A percentile compares a stretch with the other conserved stretches of the same genome.
Evolutionary conservation across 2,797 vertebrate species (phyloP).

Genomic region (Petrocephalus sullivani): DNA sequence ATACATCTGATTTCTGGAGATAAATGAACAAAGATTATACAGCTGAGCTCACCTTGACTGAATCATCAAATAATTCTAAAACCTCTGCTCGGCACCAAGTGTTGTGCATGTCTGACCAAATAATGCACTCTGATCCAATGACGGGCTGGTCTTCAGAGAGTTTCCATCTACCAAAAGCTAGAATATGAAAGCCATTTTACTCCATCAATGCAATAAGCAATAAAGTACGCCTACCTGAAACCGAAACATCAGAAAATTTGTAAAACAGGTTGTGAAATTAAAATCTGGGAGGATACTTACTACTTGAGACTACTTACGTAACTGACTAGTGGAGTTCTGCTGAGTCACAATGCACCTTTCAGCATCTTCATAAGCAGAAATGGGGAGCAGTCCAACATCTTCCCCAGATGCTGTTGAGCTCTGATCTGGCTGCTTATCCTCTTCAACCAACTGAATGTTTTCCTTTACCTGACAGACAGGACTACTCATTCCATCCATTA

Average conservation of each 20-base stretch:
- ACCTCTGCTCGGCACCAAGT: conserved; percentile 63
- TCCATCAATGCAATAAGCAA: not conserved
- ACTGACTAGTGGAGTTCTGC: not conserved
- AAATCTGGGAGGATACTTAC: not conserved
- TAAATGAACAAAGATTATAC: not conserved
- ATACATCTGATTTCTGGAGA: not conserved
- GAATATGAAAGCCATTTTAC: not conserved
- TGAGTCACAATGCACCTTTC: not conserved
- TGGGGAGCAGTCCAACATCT: not conserved
- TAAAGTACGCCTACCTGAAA: not conserved
- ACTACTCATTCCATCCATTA: not conserved
- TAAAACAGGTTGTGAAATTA: not conserved
- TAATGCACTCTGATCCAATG: conserved; percentile 61
- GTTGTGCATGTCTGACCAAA: conserved; percentile 58
- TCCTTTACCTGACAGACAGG: not conserved
- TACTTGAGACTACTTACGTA: not conserved
- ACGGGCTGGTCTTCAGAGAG: conserved; percentile 50
- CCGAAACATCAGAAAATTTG: not conserved
- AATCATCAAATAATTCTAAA: conserved; percentile 61
- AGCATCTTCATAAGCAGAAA: not conserved
- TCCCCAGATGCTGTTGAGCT: not conserved
- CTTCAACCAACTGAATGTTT: not conserved
- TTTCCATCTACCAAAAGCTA: conserved; percentile 39
- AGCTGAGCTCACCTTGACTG: conserved; percentile 54
- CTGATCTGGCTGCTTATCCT: conserved; percentile 2